phyloP scores from a whole-genome alignment of 1,140 invertebrate genomes.

The Nilaparvata lugens region DNA sequence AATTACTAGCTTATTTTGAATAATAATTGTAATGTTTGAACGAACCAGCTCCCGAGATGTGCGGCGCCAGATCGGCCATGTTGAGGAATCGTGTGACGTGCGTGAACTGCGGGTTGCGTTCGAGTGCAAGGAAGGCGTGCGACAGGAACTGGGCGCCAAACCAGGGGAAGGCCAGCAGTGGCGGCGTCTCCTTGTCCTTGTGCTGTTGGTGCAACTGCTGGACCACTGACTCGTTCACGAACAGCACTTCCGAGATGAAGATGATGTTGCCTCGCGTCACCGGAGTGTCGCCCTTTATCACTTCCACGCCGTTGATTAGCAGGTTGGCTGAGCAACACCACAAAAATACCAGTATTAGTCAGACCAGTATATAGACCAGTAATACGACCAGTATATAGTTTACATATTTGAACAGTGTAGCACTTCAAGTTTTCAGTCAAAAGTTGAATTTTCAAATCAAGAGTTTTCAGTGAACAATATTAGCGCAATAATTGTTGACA shows the following conservation, averaged over 20 bases:
- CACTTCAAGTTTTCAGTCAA: too few relatives aligned
- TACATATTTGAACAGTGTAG: too few relatives aligned
- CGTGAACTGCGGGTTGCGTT: conserved; percentile 41
- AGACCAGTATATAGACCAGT: too few relatives aligned
- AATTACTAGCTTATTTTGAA: too few relatives aligned
- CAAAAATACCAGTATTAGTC: conserved; percentile 5
- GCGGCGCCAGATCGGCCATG: conserved; percentile 45
- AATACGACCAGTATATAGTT: too few relatives aligned
- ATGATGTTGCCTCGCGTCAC: conserved; percentile 48
- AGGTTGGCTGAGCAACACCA: conserved; percentile 34
- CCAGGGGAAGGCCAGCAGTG: conserved; percentile 51
- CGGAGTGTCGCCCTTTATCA: conserved; percentile 47
- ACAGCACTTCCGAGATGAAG: conserved; percentile 49
- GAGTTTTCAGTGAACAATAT: too few relatives aligned
- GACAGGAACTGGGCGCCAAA: conserved; percentile 51
- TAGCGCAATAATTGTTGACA: too few relatives aligned
- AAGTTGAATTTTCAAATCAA: too few relatives aligned
- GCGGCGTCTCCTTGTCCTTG: conserved; percentile 51
- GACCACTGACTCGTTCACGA: conserved; percentile 48
- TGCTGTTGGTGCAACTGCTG: conserved; percentile 47
- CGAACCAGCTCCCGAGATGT: conserved; percentile 41
- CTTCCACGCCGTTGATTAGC: conserved; percentile 44
- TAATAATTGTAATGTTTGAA: too few relatives aligned
- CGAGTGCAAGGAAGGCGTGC: conserved; percentile 48
- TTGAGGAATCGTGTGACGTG: conserved; percentile 48